Percentiles rank a stretch among this genome's conserved stretches.
phyloP scores from a whole-genome alignment of 2,888 invertebrate species.

The Acholoe squamosa region DNA sequence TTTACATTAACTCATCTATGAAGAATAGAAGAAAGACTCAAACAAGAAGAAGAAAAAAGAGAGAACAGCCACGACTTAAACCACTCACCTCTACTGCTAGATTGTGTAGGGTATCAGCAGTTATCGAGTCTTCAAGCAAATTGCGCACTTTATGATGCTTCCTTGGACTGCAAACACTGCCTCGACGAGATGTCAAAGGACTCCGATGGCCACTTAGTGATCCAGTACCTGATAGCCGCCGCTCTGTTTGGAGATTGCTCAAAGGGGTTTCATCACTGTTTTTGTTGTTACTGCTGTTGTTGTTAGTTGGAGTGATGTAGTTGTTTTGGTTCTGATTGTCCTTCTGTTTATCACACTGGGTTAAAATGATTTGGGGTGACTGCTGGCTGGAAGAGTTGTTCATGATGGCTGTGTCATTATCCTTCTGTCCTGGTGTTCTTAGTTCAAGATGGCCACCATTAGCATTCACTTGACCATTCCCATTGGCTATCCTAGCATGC shows the following conservation, averaged over 20 bases:
- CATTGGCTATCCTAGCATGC: too few species aligned
- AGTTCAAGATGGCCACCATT: neutral
- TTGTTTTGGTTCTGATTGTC: neutral
- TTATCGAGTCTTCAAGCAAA: constrained; percentile 2
- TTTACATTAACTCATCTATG: too few species aligned
- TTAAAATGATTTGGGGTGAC: neutral
- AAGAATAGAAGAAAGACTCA: too few species aligned
- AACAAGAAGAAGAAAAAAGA: too few species aligned
- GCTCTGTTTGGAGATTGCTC: neutral
- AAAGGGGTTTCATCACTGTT: neutral
- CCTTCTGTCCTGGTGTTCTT: neutral
- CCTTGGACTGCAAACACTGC: neutral
- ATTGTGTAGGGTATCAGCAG: constrained; percentile 14
- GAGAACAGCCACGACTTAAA: neutral
- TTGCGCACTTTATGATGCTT: constrained; percentile 26
- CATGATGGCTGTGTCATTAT: neutral
- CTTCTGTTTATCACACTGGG: neutral
- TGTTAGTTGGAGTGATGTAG: neutral
- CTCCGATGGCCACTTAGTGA: neutral
- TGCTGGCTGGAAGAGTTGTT: neutral
- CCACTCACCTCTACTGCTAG: neutral
- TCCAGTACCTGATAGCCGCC: neutral
- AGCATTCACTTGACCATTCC: neutral
- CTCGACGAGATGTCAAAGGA: neutral
- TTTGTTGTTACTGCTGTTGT: neutral